Evolutionary conservation across 1,140 invertebrate genomes (phyloP).

Genomic region (Gerris buenoi): DNA sequence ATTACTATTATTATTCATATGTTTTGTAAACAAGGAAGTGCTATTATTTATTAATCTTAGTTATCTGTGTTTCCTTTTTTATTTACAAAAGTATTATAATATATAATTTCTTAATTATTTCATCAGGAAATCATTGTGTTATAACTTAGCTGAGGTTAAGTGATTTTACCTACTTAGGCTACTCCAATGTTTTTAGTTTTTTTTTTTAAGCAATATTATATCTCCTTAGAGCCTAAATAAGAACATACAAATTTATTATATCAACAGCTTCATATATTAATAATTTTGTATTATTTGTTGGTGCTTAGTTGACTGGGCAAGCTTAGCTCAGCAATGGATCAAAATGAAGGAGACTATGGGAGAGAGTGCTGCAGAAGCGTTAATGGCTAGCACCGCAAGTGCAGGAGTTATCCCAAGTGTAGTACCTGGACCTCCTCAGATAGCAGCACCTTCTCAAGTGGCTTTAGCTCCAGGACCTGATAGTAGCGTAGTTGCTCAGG

Average conservation of each 20-base stretch:
- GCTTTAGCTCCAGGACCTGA: neutral
- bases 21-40: too few species aligned
- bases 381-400: constrained; percentile 66
- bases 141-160: too few species aligned
- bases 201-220: neutral
- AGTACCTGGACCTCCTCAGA: constrained; percentile 19
- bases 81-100: too few species aligned
- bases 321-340: constrained; percentile 92
- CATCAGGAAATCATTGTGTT: too few species aligned
- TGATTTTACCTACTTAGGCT: too few species aligned
- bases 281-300: too few species aligned
- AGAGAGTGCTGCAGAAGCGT: constrained; percentile 53
- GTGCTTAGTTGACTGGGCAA: constrained; percentile 75
- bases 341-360: constrained; percentile 66
- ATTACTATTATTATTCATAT: too few species aligned
- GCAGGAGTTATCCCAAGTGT: constrained; percentile 32
- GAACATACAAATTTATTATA: neutral
- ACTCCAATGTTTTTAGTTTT: too few species aligned
- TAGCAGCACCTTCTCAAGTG: constrained; percentile 19
- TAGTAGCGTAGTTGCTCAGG: too few species aligned
- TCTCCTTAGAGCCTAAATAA: neutral
- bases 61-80: too few species aligned
- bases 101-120: too few species aligned
- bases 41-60: too few species aligned
- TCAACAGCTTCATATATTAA: neutral